Percentiles rank a stretch among this genome's conserved stretches.
These are phyloP conservation scores for Lerista edwardsae DNA, from an alignment of 2,797 vertebrate genomes.

Conservation along the genomic window DNA sequence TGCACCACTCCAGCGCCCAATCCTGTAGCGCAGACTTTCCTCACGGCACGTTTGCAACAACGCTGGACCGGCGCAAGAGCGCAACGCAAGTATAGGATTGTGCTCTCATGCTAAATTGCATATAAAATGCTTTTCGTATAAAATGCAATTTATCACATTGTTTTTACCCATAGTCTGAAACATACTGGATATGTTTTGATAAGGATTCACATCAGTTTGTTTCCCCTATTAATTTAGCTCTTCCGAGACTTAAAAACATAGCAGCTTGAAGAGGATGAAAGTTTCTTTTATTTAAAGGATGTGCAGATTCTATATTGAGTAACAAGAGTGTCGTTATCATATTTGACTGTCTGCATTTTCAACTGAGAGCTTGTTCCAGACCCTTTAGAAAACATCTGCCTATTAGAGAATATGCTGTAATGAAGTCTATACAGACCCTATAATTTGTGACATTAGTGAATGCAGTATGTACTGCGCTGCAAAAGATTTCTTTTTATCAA, in stretches of 20 bases:
- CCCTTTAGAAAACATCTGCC: conserved; percentile 36
- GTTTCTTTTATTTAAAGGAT: conserved; percentile 21
- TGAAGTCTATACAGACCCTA: not conserved
- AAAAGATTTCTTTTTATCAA: conserved; percentile 4
- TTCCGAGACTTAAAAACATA: not conserved
- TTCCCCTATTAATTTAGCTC: conserved; percentile 1
- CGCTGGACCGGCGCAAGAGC: too few relatives aligned
- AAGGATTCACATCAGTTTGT: conserved; percentile 28
- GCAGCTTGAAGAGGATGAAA: conserved; percentile 19
- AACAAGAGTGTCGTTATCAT: conserved; percentile 48
- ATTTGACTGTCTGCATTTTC: conserved; percentile 48
- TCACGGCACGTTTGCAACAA: too few relatives aligned
- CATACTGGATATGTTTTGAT: conserved; percentile 11
- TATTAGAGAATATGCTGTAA: conserved; percentile 4
- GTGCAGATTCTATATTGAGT: conserved; percentile 16
- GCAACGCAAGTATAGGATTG: too few relatives aligned
- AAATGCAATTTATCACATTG: not conserved
- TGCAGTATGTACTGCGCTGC: conserved; percentile 13
- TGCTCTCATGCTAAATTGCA: not conserved
- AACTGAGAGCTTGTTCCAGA: conserved; percentile 26
- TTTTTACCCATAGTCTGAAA: conserved; percentile 8
- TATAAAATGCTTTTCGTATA: conserved; percentile 11
- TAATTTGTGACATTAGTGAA: conserved; percentile 42
- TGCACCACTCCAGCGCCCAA: too few relatives aligned
- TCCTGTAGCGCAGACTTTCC: too few relatives aligned